These are phyloP conservation scores for Sebastes fasciatus DNA, from an alignment of 2,113 vertebrate species.

Conservation along the genomic window DNA sequence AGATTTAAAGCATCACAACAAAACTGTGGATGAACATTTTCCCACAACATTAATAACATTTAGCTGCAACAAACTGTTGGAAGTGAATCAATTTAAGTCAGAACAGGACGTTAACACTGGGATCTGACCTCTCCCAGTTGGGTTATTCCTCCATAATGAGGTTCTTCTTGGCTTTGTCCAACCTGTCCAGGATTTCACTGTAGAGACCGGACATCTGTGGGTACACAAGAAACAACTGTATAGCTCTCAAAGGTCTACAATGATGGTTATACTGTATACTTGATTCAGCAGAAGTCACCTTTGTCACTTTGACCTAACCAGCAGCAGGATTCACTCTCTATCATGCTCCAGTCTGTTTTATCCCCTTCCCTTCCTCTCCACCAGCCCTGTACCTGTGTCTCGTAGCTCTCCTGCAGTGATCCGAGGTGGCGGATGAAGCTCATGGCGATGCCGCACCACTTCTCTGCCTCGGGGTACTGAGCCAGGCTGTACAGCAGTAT, in stretches of 20 bases:
- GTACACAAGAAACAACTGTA: slow-evolving; percentile 39
- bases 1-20: neutral
- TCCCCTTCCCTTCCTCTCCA: neutral
- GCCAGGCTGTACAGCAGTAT: slow-evolving; percentile 86
- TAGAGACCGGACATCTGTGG: slow-evolving; percentile 89
- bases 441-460: slow-evolving; percentile 91
- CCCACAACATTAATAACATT: slow-evolving; percentile 22
- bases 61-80: slow-evolving; percentile 6
- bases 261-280: neutral
- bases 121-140: neutral
- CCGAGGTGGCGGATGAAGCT: slow-evolving; percentile 87
- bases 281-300: neutral
- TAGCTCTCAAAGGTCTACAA: neutral
- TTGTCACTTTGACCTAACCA: neutral
- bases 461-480: slow-evolving; percentile 88
- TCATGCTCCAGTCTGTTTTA: slow-evolving; percentile 9
- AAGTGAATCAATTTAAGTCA: neutral
- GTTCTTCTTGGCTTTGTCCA: slow-evolving; percentile 84
- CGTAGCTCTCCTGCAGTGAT: slow-evolving; percentile 89
- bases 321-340: slow-evolving; percentile 6
- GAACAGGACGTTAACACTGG: neutral
- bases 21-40: slow-evolving; percentile 19
- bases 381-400: slow-evolving; percentile 83
- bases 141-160: slow-evolving; percentile 76
- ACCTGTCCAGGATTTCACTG: slow-evolving; percentile 85